Base-by-base conservation (phyloP, 2,888 invertebrate species). In the Ectropis crepuscularia region DNA sequence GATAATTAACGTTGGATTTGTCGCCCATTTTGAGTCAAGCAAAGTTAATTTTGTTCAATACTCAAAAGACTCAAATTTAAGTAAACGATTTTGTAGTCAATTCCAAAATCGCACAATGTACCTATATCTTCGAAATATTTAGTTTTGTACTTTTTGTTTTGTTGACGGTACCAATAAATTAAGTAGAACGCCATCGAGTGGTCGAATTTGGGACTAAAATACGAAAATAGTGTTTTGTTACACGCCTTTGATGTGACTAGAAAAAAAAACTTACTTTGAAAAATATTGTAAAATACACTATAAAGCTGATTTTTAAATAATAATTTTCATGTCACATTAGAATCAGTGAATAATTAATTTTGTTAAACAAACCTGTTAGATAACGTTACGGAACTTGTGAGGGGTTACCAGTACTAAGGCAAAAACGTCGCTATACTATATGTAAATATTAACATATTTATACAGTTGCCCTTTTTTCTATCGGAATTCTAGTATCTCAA, bases 81-180 rank as follows among this genome's bases (percentile, higher is more conserved):
- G 16, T 28, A 28, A 28, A 28, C 16, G 16, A 28, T 28, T 28
- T 28, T 28, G 16, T 28, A 28, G 16, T 28, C 4, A 28, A 28
- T 28, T 28, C 16, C 16, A 28, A 28, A 28, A 28, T 28, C 16
- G 16, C 16, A 28, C 16, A 28, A 28, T 28, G 16, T 28, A n/a
- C n/a, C n/a, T n/a, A 28, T 28, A 28, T 28, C 2, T 28, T 28
- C 16, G 16, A 28, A 41, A 41, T 41, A 41, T 41, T 10, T 2
- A 41, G 1, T 10, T 41, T 41, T 41, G 5, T 41, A 41, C 10
- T 41, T 10, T 41, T 9, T 9, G 47, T 75, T 74, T 68, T 75
- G 75, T 70, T 75, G 74, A 68, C 73, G 77, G 72, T 75, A 73
- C 65, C 42, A 36, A 49, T 49, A 12, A 43, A 39, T 72, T 71